Evolutionary conservation across 2,888 invertebrate genomes (phyloP).

Genomic region (Nemapogon koenigi): DNA sequence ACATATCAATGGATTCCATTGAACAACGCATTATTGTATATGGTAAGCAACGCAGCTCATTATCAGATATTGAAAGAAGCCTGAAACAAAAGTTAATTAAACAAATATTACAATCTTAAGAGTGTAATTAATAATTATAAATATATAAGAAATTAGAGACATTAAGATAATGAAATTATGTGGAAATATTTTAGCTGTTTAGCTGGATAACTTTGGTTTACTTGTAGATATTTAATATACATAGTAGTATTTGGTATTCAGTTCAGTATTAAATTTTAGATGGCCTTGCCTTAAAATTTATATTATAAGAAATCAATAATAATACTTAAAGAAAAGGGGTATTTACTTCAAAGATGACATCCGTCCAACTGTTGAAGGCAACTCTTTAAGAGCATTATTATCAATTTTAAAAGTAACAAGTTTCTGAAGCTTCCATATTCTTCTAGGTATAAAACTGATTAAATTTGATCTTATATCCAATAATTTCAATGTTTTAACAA

Average conservation of each 20-base stretch:
- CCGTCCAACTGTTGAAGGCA: constrained; percentile 73
- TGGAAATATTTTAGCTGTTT: too few relatives aligned
- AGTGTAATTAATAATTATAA: constrained; percentile 10
- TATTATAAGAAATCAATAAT: not conserved
- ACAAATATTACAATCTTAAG: constrained; percentile 6
- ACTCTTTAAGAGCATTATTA: constrained; percentile 60
- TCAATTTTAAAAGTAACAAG: constrained; percentile 70
- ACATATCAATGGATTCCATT: constrained; percentile 63
- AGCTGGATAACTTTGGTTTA: not conserved
- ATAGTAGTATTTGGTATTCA: not conserved
- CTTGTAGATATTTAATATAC: not conserved
- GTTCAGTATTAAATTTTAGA: not conserved
- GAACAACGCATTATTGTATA: constrained; percentile 62
- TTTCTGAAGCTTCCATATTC: constrained; percentile 67
- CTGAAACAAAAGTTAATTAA: constrained; percentile 27
- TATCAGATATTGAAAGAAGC: constrained; percentile 62
- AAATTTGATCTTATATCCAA: constrained; percentile 72
- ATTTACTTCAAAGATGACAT: constrained; percentile 55
- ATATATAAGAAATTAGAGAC: constrained; percentile 6
- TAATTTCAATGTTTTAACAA: constrained; percentile 57
- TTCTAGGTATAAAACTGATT: constrained; percentile 61
- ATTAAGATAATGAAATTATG: not conserved
- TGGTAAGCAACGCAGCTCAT: constrained; percentile 62
- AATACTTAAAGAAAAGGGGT: not conserved
- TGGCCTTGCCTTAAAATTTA: too few relatives aligned